Evolutionary conservation across 2,888 invertebrate genomes (phyloP).

Genomic region (Parascotia fuliginaria): DNA sequence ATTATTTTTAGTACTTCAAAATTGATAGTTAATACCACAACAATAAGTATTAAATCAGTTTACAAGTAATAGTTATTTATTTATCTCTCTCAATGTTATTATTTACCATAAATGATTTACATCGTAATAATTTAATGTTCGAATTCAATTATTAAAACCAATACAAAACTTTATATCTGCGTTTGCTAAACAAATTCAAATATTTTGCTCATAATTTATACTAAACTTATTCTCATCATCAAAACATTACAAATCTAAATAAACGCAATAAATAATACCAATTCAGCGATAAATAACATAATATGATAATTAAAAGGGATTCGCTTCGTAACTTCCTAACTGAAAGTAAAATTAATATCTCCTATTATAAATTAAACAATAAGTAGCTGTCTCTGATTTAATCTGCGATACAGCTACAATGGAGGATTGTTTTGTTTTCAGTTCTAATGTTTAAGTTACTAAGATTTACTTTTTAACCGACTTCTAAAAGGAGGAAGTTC

Average conservation of each 20-base stretch:
- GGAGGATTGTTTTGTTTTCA: neutral
- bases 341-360: slow-evolving; percentile 26
- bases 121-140: too few relatives aligned
- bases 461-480: too few relatives aligned
- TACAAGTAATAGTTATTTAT: too few relatives aligned
- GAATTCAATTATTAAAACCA: too few relatives aligned
- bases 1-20: too few relatives aligned
- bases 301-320: slow-evolving; percentile 32
- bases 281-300: slow-evolving; percentile 32
- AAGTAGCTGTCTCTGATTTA: slow-evolving; percentile 4
- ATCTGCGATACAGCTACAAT: neutral
- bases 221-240: slow-evolving; percentile 18
- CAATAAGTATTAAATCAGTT: too few relatives aligned
- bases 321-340: slow-evolving; percentile 12
- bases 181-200: slow-evolving; percentile 16
- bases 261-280: slow-evolving; percentile 34
- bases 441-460: neutral
- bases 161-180: neutral
- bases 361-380: slow-evolving; percentile 11
- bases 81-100: too few relatives aligned
- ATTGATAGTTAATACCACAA: too few relatives aligned
- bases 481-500: too few relatives aligned
- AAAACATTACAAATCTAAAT: slow-evolving; percentile 21
- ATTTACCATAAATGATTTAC: too few relatives aligned
- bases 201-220: slow-evolving; percentile 16